These are phyloP conservation scores for Ovibos moschatus DNA, from an alignment of 2,113 vertebrate genomes.

Conservation along the genomic window DNA sequence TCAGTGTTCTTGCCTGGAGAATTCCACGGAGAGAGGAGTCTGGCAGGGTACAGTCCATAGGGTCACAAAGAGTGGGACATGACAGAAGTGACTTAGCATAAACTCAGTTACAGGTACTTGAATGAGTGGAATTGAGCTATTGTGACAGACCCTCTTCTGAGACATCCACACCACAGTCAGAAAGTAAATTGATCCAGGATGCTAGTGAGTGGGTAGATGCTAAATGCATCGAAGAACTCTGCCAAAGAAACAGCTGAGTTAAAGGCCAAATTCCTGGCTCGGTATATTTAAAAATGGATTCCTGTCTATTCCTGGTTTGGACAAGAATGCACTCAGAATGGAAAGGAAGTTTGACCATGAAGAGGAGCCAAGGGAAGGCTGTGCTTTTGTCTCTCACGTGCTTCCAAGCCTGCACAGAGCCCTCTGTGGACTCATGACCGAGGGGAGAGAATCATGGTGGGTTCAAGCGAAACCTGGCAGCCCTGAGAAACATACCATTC, in stretches of 20 bases:
- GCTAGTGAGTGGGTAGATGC: not conserved
- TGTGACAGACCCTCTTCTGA: not conserved
- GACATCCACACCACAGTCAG: not conserved
- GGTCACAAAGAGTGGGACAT: not conserved
- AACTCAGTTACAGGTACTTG: not conserved
- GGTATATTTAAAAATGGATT: not conserved
- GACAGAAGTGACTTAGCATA: fast-evolving
- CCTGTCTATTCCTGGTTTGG: not conserved
- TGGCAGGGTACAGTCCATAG: not conserved
- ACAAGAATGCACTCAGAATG: not conserved
- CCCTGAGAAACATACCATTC: not conserved
- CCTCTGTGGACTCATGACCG: not conserved
- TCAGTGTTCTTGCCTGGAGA: not conserved
- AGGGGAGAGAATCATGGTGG: not conserved
- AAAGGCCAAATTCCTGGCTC: conserved; percentile 33
- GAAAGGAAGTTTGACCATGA: not conserved
- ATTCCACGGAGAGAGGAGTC: not conserved
- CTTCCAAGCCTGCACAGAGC: not conserved
- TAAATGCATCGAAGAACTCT: not conserved
- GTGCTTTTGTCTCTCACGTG: not conserved
- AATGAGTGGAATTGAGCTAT: not conserved
- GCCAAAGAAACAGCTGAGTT: conserved; percentile 37
- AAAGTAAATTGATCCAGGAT: not conserved
- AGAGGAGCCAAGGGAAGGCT: not conserved
- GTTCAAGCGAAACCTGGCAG: not conserved